Conservation (phyloP, 23 tunicate species). For the Trididemnum nubilum region DNA sequence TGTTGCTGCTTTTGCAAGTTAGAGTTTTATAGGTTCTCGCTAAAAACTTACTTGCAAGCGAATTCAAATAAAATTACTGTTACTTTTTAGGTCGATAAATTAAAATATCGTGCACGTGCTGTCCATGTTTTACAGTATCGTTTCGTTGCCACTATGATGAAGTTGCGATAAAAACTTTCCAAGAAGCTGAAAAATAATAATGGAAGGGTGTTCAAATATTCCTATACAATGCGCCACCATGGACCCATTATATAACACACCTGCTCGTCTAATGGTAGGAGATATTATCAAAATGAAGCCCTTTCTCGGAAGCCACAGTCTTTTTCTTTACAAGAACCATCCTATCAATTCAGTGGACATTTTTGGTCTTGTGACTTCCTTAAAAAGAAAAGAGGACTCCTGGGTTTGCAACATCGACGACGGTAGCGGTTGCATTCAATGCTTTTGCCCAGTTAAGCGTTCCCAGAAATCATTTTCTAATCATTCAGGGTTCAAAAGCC, state of each 20-base stretch:
- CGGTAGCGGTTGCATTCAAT: constrained; percentile 38
- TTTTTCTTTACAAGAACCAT: constrained; percentile 35
- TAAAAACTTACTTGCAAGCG: too few species aligned
- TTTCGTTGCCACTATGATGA: too few species aligned
- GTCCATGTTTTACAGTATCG: too few species aligned
- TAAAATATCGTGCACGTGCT: too few species aligned
- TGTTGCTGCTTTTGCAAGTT: too few species aligned
- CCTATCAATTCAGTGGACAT: constrained; percentile 29
- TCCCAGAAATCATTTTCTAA: not conserved
- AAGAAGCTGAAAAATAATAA: too few species aligned
- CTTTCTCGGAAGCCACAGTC: constrained; percentile 6
- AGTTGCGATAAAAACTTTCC: too few species aligned
- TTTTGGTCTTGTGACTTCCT: constrained; percentile 31
- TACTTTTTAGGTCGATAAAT: too few species aligned
- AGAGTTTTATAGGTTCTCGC: too few species aligned
- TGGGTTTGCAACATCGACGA: constrained; percentile 33
- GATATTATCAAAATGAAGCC: constrained; percentile 30
- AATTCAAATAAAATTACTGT: too few species aligned
- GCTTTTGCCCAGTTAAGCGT: constrained; percentile 24
- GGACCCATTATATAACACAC: constrained; percentile 34
- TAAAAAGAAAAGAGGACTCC: constrained; percentile 33
- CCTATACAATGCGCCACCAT: constrained; percentile 22
- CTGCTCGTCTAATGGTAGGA: constrained; percentile 15
- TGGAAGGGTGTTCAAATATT: not conserved
- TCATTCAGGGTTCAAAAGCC: not conserved